phyloP scores from a whole-genome alignment of 1,140 invertebrate species.

The Vanessa tameamea region DNA sequence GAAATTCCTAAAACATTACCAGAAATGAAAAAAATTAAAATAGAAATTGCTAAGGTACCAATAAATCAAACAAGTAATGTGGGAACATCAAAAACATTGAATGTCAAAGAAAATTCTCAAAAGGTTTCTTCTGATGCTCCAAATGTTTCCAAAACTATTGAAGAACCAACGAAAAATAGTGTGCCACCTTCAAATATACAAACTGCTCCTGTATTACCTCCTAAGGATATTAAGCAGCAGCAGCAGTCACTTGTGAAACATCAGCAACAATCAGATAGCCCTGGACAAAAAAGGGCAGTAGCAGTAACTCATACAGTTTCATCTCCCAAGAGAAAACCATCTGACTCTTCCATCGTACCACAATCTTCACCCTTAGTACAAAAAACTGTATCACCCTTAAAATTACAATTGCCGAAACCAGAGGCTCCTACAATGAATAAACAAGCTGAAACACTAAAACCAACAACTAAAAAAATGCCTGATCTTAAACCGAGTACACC shows the following conservation, averaged over 20 bases:
- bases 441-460: constrained; percentile 52
- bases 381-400: constrained; percentile 69
- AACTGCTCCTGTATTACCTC: constrained; percentile 24
- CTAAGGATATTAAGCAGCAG: constrained; percentile 55
- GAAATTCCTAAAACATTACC: constrained; percentile 50
- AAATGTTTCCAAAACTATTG: constrained; percentile 32
- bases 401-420: constrained; percentile 66
- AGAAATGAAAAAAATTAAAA: constrained; percentile 73
- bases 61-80: constrained; percentile 29
- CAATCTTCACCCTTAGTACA: constrained; percentile 41
- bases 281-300: constrained; percentile 54
- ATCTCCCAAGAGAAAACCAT: constrained; percentile 64
- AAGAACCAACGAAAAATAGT: constrained; percentile 35
- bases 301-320: constrained; percentile 47
- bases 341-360: constrained; percentile 16
- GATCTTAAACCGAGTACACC: constrained; percentile 68
- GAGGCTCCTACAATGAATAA: constrained; percentile 47
- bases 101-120: constrained; percentile 20
- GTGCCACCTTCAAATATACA: constrained; percentile 30
- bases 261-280: constrained; percentile 41
- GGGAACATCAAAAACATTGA: constrained; percentile 34
- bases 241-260: constrained; percentile 41
- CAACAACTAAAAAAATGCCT: constrained; percentile 65
- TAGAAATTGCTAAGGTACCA: constrained; percentile 64
- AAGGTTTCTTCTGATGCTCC: constrained; percentile 11